Conservation (phyloP, 2,888 invertebrate genomes). For the Pilophorus perplexus region DNA sequence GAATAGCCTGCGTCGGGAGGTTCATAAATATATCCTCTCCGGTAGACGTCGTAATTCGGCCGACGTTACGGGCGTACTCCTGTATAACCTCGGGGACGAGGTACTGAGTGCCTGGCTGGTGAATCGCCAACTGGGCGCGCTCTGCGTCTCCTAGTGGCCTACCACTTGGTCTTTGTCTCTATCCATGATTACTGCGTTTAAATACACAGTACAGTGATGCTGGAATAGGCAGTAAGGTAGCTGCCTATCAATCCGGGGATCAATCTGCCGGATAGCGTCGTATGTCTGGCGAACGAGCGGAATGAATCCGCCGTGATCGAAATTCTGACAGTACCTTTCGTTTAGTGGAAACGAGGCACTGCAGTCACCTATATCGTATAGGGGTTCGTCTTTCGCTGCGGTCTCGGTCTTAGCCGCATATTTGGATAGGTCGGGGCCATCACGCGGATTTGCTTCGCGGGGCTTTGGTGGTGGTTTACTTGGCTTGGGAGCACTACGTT, state of each 20-base stretch:
- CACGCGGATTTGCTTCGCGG: no score
- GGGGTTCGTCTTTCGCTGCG: neutral
- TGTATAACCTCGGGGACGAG: constrained; percentile 10
- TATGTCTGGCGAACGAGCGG: neutral
- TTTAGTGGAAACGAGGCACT: neutral
- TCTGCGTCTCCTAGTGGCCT: constrained; percentile 2
- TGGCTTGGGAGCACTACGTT: no score
- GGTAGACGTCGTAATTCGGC: neutral
- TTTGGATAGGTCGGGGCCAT: no score
- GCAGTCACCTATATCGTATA: constrained; percentile 11
- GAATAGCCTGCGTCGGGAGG: neutral
- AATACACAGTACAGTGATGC: constrained; percentile 9
- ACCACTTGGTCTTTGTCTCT: neutral
- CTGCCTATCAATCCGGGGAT: neutral
- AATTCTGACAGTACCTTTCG: constrained; percentile 16
- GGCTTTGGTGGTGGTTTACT: no score
- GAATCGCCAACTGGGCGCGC: neutral
- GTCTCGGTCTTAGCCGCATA: neutral
- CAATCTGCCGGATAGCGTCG: neutral
- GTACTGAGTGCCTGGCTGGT: no score
- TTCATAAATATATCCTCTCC: neutral
- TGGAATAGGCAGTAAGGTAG: constrained; percentile 1
- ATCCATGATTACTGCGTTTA: neutral
- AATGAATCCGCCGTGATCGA: constrained; percentile 5
- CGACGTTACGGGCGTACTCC: constrained; percentile 7